Evolutionary conservation across 1,140 invertebrate genomes (phyloP).

Genomic region (Eriocheir sinensis): DNA sequence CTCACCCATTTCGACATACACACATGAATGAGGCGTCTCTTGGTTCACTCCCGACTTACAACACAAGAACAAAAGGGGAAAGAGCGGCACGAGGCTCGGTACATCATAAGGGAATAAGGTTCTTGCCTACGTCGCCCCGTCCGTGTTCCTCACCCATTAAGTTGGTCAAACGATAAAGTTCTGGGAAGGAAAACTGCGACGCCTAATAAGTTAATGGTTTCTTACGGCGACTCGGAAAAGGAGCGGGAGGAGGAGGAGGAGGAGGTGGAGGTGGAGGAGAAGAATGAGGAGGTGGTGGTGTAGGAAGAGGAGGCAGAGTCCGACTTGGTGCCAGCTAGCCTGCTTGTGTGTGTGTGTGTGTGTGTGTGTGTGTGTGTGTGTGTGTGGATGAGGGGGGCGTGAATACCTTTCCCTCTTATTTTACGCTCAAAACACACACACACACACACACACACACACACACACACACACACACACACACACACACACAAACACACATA

Average conservation of each 20-base stretch:
- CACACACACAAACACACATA: too few species aligned
- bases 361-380: slow-evolving; percentile 22
- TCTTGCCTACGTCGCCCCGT: neutral
- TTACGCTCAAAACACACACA: too few species aligned
- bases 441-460: too few species aligned
- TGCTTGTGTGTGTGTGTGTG: neutral
- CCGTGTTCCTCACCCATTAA: neutral
- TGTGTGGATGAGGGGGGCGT: neutral
- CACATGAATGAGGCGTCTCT: too few species aligned
- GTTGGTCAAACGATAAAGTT: neutral
- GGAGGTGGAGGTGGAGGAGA: too few species aligned
- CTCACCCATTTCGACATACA: too few species aligned
- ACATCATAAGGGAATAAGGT: neutral
- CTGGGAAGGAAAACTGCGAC: neutral
- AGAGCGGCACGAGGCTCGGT: neutral
- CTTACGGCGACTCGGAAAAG: neutral
- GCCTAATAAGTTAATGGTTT: slow-evolving; percentile 5
- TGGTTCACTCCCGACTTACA: neutral
- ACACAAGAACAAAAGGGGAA: neutral
- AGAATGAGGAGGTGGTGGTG: too few species aligned
- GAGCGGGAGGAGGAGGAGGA: too few species aligned
- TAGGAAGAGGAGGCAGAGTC: too few species aligned
- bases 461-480: too few species aligned
- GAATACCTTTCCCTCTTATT: too few species aligned
- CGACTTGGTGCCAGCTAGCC: too few species aligned